These are phyloP conservation scores for Heteronetta atricapilla DNA, from an alignment of 2,113 vertebrate genomes.

Conservation along the genomic window DNA sequence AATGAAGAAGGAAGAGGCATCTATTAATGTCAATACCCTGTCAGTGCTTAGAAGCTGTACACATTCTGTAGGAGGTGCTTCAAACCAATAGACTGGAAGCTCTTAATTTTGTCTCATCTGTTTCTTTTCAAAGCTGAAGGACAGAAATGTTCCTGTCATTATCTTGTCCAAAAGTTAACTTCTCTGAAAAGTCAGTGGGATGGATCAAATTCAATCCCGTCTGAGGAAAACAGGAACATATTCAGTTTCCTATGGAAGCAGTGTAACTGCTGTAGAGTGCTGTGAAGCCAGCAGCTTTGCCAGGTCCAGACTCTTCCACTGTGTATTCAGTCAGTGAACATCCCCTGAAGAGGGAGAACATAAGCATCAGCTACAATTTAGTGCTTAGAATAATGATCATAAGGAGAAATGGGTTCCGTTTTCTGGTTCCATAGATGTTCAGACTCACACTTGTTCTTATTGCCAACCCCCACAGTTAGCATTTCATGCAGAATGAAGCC, in stretches of 20 bases:
- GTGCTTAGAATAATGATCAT: background rate
- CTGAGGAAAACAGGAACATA: background rate
- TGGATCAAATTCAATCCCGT: background rate
- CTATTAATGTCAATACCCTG: background rate
- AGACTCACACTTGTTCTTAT: background rate
- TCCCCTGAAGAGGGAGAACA: background rate
- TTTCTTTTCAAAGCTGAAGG: background rate
- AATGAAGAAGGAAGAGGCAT: background rate
- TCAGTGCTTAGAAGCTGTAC: background rate
- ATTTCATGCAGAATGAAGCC: background rate
- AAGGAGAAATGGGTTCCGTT: background rate
- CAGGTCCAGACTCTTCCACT: background rate
- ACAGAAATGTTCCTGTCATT: background rate
- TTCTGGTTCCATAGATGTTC: background rate
- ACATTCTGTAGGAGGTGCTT: background rate
- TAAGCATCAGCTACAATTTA: background rate
- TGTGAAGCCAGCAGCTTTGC: background rate
- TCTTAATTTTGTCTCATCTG: background rate
- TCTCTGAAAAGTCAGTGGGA: background rate
- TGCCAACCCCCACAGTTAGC: background rate
- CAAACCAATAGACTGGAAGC: background rate
- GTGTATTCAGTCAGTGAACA: background rate
- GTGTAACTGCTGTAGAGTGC: accelerated
- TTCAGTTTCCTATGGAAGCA: background rate
- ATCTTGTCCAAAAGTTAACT: background rate